Percentiles rank a stretch among this genome's conserved stretches.
phyloP scores from a whole-genome alignment of 2,113 vertebrate species.

The Paracanthobrama guichenoti region DNA sequence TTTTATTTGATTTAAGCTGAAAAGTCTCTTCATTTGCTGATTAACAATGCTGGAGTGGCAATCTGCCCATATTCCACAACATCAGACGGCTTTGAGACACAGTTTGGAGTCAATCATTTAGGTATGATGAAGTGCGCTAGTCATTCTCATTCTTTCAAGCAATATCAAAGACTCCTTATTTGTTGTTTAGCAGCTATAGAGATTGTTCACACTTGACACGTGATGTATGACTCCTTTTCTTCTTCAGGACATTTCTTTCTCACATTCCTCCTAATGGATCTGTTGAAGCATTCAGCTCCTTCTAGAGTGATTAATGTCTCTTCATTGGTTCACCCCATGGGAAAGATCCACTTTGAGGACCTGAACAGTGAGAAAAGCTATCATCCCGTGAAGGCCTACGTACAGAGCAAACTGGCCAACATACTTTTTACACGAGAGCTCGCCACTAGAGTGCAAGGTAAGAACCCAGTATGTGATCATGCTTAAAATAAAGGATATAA shows the following conservation, averaged over 20 bases:
- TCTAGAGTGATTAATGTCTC: conserved; percentile 75
- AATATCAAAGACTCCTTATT: background rate
- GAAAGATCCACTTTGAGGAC: conserved; percentile 74
- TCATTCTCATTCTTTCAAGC: background rate
- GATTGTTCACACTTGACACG: background rate
- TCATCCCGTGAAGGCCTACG: conserved; percentile 66
- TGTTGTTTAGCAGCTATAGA: conserved; percentile 2
- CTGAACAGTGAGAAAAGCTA: conserved; percentile 68
- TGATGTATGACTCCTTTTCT: conserved; percentile 13
- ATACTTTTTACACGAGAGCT: conserved; percentile 75
- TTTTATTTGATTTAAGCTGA: conserved; percentile 67
- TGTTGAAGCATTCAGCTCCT: conserved; percentile 76
- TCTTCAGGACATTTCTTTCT: conserved; percentile 75
- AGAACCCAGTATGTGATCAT: background rate
- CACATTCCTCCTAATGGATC: conserved; percentile 74
- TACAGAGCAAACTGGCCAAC: conserved; percentile 77
- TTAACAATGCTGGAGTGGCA: conserved; percentile 76
- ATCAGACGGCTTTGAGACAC: conserved; percentile 71
- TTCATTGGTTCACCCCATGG: conserved; percentile 64
- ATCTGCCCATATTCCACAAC: conserved; percentile 66
- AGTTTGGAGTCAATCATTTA: conserved; percentile 78
- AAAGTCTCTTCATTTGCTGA: conserved; percentile 70
- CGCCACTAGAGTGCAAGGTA: conserved; percentile 70
- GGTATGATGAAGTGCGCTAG: conserved; percentile 60
- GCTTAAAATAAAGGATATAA: background rate